Percentiles rank a stretch among this genome's conserved stretches.
Conservation (phyloP, 2,113 vertebrate genomes). For the Piprites chloris region DNA sequence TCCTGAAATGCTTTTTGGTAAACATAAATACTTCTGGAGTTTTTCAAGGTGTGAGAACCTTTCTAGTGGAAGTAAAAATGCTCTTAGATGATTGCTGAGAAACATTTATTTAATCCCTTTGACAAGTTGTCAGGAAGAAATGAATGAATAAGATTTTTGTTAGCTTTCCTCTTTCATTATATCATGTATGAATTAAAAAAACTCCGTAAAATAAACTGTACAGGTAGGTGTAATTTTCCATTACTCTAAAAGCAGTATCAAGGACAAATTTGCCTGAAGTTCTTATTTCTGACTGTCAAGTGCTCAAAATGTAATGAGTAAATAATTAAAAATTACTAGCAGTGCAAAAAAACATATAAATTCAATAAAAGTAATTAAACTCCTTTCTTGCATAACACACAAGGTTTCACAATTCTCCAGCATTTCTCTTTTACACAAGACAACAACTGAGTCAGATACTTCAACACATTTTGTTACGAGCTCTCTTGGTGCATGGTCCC, state of each 20-base stretch:
- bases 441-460: constrained; percentile 45
- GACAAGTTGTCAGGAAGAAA: not conserved
- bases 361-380: constrained; percentile 8
- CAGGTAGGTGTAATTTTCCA: not conserved
- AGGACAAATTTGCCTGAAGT: not conserved
- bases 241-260: not conserved
- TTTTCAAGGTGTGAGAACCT: not conserved
- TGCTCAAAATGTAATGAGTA: not conserved
- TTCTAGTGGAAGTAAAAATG: not conserved
- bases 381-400: constrained; percentile 30
- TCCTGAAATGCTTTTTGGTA: not conserved
- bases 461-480: not conserved
- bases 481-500: not conserved
- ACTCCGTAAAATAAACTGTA: not conserved
- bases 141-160: not conserved
- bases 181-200: not conserved
- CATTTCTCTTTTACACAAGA: constrained; percentile 28
- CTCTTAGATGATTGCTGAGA: not conserved
- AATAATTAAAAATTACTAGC: not conserved
- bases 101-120: not conserved
- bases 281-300: constrained; percentile 2
- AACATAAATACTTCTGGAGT: not conserved
- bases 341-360: not conserved
- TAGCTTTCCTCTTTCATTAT: not conserved
- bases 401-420: constrained; percentile 39